Conservation (phyloP, 2,888 invertebrate species). For the Rhopalosiphum nymphaeae region DNA sequence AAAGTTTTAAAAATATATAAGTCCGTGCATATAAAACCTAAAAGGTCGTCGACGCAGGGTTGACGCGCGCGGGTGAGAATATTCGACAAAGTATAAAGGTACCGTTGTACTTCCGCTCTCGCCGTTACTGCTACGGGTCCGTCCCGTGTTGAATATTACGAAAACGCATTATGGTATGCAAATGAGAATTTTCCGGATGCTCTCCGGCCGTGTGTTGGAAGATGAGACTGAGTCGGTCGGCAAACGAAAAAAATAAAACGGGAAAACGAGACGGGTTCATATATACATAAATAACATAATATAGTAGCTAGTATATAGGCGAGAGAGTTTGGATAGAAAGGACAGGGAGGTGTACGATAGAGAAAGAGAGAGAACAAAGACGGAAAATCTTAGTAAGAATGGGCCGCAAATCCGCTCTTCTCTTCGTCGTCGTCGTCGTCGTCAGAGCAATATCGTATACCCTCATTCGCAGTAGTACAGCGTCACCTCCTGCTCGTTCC, state of each 20-base stretch:
- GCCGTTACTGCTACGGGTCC: not conserved
- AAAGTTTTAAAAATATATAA: slow-evolving; percentile 8
- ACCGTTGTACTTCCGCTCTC: not conserved
- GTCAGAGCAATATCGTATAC: slow-evolving; percentile 12
- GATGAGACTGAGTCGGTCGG: not conserved
- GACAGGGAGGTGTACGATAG: not conserved
- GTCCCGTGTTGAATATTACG: slow-evolving; percentile 42
- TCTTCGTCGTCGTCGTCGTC: not conserved
- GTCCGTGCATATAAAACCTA: not conserved
- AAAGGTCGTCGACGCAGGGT: not conserved
- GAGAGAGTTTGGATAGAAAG: not conserved
- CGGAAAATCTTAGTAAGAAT: slow-evolving; percentile 49
- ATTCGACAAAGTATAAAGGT: slow-evolving; percentile 22
- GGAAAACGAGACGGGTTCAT: slow-evolving; percentile 2
- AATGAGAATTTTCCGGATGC: slow-evolving; percentile 57
- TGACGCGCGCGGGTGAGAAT: not conserved
- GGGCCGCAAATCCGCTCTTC: not conserved
- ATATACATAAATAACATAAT: not conserved
- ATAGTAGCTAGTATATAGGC: not conserved
- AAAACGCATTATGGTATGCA: slow-evolving; percentile 64
- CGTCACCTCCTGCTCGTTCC: not conserved
- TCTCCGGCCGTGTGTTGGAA: slow-evolving; percentile 8
- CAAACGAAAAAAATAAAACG: not conserved
- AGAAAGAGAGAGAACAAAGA: not conserved
- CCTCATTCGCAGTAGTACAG: not conserved